These are phyloP conservation scores for Columbina picui DNA, from an alignment of 2,113 vertebrate species.

Conservation along the genomic window DNA sequence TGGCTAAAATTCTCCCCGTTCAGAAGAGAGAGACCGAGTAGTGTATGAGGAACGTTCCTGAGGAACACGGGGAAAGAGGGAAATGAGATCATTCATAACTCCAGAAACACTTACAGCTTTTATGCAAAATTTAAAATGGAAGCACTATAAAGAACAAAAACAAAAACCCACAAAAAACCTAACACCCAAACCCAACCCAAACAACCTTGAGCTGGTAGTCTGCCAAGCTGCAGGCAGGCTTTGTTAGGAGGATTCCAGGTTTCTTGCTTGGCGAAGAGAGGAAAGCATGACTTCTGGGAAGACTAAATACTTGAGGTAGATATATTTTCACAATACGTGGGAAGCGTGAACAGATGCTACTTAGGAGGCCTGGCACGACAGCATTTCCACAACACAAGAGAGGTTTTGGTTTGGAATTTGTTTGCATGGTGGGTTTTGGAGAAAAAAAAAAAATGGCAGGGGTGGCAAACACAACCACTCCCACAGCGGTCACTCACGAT, in stretches of 20 bases:
- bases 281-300: constrained; percentile 25
- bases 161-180: too few relatives aligned
- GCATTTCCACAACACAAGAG: neutral
- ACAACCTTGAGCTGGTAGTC: neutral
- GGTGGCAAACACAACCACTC: neutral
- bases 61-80: neutral
- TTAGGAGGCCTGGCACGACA: constrained; percentile 26
- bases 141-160: neutral
- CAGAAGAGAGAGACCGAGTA: neutral
- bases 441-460: neutral
- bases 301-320: constrained; percentile 37
- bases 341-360: constrained; percentile 55
- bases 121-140: neutral
- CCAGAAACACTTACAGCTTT: constrained; percentile 10
- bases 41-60: constrained; percentile 35
- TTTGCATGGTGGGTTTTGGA: neutral
- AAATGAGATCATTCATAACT: constrained; percentile 38
- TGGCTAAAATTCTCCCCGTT: neutral
- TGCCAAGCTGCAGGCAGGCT: constrained; percentile 44
- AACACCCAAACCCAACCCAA: neutral
- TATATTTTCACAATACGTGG: constrained; percentile 49
- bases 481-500: neutral
- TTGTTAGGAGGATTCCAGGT: neutral
- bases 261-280: constrained; percentile 7
- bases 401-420: neutral